Evolutionary conservation across 2,113 vertebrate species (phyloP), one percentile per base, ranked within the genome.

Genomic region (Halcyon senegalensis): DNA sequence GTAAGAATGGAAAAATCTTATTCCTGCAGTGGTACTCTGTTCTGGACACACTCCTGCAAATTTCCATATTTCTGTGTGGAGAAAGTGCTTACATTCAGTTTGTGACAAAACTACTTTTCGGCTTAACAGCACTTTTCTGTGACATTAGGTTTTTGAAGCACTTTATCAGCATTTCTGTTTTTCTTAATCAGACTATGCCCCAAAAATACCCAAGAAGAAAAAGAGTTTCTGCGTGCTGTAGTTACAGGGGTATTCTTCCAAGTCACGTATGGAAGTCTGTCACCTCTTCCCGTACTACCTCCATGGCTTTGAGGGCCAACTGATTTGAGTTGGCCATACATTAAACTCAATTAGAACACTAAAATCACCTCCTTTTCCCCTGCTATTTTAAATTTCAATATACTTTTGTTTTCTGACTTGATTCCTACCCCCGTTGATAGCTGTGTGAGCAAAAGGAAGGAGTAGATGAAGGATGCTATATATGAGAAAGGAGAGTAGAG

Each of bases 1-100:
- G 27, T 56, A 50, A 30, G 48, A 84, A 75, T 76, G 82, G 84
- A 88, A 84, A 82, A 81, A 76, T 82, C 25, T 24, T 72, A 23
- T 92, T 90, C 64, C 62, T 89, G 50, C 37, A 84, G 31, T 67
- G 18, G 20, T 50, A 79, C 55, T 41, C 44, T 84, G 13, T 84
- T 81, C 58, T 84, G 55, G 51, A 75, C 28, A 14, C 62, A 73
- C 66, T 86, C 78, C 35, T 92, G 58, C 62, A 84, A 20, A 81
- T 84, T 93, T 92, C 58, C n/a, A 4, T 84, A 76, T 37, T 87
- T 92, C 39, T 91, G 27, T 79, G 86, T 62, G 53, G 83, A 82
- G 48, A 93, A 96, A 93, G 67, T 93, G 77, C 94, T 96, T 96
- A 90, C 48, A 9, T 72, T 93, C 16, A 63, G 48, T 77, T 93